These are phyloP conservation scores for Troides aeacus DNA, from an alignment of 2,888 invertebrate genomes.

Conservation along the genomic window DNA sequence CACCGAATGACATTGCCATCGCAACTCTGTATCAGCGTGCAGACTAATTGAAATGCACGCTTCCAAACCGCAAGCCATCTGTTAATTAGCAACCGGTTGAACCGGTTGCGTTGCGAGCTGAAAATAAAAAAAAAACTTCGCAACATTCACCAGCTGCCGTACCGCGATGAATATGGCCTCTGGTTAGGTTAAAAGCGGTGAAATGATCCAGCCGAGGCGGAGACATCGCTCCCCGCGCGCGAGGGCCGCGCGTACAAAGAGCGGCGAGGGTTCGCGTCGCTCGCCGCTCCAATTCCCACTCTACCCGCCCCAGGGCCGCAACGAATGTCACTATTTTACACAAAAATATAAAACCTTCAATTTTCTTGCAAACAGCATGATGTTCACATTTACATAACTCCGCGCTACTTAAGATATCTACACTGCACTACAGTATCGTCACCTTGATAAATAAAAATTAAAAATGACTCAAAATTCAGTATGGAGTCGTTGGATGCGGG, in stretches of 20 bases:
- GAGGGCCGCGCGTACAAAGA: conserved; percentile 28
- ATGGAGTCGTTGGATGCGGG: too few species aligned
- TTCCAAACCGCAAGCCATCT: background rate
- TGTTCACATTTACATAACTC: too few species aligned
- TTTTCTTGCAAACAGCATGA: too few species aligned
- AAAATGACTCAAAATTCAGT: too few species aligned
- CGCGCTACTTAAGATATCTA: too few species aligned
- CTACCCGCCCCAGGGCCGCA: conserved; percentile 13
- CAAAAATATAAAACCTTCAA: too few species aligned
- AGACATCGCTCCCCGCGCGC: conserved; percentile 21
- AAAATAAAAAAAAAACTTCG: conserved; percentile 1
- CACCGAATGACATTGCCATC: too few species aligned
- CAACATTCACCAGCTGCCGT: conserved; percentile 1
- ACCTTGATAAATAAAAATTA: too few species aligned
- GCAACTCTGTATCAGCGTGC: background rate
- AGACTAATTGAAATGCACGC: background rate
- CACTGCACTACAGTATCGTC: too few species aligned
- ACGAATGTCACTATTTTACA: background rate
- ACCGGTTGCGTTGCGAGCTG: background rate
- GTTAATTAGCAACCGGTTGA: background rate
- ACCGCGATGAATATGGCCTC: conserved; percentile 8
- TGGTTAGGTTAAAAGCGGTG: conserved; percentile 18
- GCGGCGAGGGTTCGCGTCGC: conserved; percentile 24
- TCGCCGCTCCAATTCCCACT: conserved; percentile 27
- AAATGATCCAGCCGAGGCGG: conserved; percentile 22